A percentile compares a stretch with the other conserved stretches of the same genome.
These are phyloP conservation scores for Sparidentex hasta DNA, from an alignment of 2,797 vertebrate genomes.

Conservation along the genomic window DNA sequence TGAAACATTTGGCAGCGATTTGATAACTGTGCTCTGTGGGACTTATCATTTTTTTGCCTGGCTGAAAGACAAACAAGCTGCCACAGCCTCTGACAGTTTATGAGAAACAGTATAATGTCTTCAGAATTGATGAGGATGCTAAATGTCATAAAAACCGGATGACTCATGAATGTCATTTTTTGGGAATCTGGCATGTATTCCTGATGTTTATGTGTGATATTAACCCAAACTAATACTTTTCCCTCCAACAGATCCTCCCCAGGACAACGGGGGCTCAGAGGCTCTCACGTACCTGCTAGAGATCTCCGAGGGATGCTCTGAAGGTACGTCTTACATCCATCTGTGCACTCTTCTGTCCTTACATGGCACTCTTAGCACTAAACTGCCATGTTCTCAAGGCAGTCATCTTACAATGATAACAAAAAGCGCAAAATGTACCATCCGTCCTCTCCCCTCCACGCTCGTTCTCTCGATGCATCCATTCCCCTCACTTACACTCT, in stretches of 20 bases:
- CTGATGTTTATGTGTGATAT: background rate
- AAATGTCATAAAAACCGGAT: background rate
- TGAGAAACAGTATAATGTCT: background rate
- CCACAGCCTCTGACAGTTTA: background rate
- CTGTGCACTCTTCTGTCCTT: background rate
- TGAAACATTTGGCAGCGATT: background rate
- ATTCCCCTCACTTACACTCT: conserved; percentile 21
- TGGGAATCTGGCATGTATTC: background rate
- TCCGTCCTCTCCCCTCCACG: background rate
- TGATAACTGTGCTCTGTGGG: background rate
- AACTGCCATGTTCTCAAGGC: background rate
- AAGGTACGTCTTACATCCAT: conserved; percentile 84
- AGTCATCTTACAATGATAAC: background rate
- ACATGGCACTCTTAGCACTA: background rate
- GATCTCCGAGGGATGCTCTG: conserved; percentile 92
- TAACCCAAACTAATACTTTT: conserved; percentile 21
- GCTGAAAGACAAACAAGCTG: background rate
- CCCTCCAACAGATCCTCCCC: conserved; percentile 89
- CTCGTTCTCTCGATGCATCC: background rate
- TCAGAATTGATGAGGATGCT: background rate
- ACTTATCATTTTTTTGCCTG: conserved; percentile 4
- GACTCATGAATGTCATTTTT: background rate
- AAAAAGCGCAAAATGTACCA: background rate
- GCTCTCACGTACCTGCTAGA: conserved; percentile 95
- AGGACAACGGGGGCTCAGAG: conserved; percentile 95